Evolutionary conservation across 2,888 invertebrate genomes (phyloP).

Genomic region (Brenthis daphne): DNA sequence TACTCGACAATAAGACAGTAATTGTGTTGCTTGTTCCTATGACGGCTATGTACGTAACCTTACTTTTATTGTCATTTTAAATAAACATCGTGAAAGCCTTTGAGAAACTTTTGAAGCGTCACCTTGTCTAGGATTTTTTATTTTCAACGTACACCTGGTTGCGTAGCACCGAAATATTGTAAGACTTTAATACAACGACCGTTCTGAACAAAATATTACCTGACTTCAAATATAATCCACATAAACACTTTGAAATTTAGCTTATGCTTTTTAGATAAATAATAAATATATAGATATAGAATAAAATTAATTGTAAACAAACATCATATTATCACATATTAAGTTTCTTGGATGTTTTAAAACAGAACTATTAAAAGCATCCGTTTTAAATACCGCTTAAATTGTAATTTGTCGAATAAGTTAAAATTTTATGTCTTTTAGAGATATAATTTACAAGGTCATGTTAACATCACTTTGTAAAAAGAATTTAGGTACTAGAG

Average conservation of each 20-base stretch:
- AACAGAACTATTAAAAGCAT: no score
- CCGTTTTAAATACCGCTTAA: no score
- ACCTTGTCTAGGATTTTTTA: conserved; percentile 24
- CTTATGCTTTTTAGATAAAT: no score
- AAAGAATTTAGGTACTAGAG: not conserved
- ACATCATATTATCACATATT: no score
- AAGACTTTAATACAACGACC: not conserved
- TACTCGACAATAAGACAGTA: conserved; percentile 33
- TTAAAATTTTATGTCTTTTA: not conserved
- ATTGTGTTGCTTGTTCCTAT: conserved; percentile 42
- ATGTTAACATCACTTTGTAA: conserved; percentile 3
- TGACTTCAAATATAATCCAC: no score
- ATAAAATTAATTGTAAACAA: no score
- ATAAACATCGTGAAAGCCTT: conserved; percentile 26
- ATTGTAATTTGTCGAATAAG: no score
- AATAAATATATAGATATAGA: no score
- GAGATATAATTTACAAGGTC: conserved; percentile 5
- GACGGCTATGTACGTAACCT: conserved; percentile 29
- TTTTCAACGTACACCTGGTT: conserved; percentile 22
- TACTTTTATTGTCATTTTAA: conserved; percentile 21
- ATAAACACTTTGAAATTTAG: no score
- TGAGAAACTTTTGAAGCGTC: conserved; percentile 27
- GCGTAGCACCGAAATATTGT: conserved; percentile 16
- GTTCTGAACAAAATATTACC: no score
- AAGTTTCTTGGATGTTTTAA: no score